Conservation (phyloP, 2,888 invertebrate genomes). For the Lochmaea crataegi region DNA sequence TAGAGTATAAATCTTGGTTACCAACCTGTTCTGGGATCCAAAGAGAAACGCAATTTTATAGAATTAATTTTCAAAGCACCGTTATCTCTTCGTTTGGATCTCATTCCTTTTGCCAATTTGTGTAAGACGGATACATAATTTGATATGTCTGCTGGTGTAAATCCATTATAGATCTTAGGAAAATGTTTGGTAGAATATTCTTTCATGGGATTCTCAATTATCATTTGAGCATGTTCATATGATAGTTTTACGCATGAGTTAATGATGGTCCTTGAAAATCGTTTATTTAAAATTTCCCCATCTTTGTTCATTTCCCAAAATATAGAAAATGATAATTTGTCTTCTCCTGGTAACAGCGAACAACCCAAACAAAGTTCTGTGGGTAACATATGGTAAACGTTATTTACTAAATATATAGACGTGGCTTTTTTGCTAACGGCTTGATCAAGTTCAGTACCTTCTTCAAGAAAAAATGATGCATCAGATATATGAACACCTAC, state of each 20-base stretch:
- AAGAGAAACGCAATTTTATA: conserved; percentile 80
- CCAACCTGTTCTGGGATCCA: conserved; percentile 74
- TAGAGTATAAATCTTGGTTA: not conserved
- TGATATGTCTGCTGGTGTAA: conserved; percentile 70
- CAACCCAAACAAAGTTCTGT: conserved; percentile 87
- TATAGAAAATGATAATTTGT: conserved; percentile 90
- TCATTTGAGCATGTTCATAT: conserved; percentile 91
- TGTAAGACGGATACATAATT: conserved; percentile 74
- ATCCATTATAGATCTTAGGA: conserved; percentile 75
- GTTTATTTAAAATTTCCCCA: conserved; percentile 74
- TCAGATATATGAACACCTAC: conserved; percentile 97
- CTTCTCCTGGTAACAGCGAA: conserved; percentile 83
- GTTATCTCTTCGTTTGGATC: conserved; percentile 75
- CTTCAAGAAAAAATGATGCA: conserved; percentile 84
- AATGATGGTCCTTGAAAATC: conserved; percentile 84
- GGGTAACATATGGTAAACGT: conserved; percentile 94
- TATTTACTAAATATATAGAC: conserved; percentile 90
- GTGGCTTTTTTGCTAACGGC: conserved; percentile 85
- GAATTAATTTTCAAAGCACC: conserved; percentile 90
- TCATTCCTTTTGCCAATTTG: conserved; percentile 74
- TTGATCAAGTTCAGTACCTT: conserved; percentile 79
- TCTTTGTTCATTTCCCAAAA: conserved; percentile 86
- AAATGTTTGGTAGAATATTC: conserved; percentile 68
- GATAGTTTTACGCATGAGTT: conserved; percentile 89
- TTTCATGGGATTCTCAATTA: conserved; percentile 80